Base-by-base conservation (phyloP, 2,888 invertebrate species). In the Drosophila niveifrons region DNA sequence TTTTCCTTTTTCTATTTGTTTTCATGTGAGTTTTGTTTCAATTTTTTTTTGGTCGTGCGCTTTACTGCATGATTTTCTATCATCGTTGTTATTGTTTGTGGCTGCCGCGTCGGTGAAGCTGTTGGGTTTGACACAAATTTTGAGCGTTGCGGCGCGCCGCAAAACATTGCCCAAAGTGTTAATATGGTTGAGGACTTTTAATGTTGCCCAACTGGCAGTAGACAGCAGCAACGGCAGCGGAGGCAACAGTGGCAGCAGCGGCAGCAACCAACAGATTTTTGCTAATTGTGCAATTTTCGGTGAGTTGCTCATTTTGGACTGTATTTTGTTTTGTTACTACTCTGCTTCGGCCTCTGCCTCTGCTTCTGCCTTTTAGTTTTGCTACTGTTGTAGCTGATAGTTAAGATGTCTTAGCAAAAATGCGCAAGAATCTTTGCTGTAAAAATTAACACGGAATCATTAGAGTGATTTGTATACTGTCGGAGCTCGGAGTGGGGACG, bases 101-200 rank as follows among this genome's bases (percentile, higher is more conserved):
- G 77, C 18, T 62, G 72, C 28, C 51, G 70, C 7, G 72, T 17
- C 51, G 70, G 6, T 59, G 65, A 11, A 11, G 36, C 36, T 72
- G 80, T 63, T 70, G 62, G 66, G 70, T 73, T 71, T 87, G 87
- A 84, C 84, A 85, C 84, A 87, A 84, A 85, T 85, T 85, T 80
- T 70, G 66, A 70, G 71, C 11, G 66, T 59, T 84, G 87, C 71
- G 84, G 84, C 81, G 79, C 70, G 84, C 84, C 84, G 82, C 84
- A 87, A 82, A 83, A 73, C 68, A 75, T 82, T 85, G 86, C 82
- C 82, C 78, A 87, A 85, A 80, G 84, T 85, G 84, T 82, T 85
- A 85, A 85, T 84, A 84, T 85, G 84, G 87, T 83, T 82, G 87
- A 85, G 87, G 87, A 85, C 84, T 87, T 87, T 87, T 84, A 78